These are phyloP conservation scores for Lycocorax pyrrhopterus DNA, from an alignment of 2,113 vertebrate genomes.

Conservation along the genomic window DNA sequence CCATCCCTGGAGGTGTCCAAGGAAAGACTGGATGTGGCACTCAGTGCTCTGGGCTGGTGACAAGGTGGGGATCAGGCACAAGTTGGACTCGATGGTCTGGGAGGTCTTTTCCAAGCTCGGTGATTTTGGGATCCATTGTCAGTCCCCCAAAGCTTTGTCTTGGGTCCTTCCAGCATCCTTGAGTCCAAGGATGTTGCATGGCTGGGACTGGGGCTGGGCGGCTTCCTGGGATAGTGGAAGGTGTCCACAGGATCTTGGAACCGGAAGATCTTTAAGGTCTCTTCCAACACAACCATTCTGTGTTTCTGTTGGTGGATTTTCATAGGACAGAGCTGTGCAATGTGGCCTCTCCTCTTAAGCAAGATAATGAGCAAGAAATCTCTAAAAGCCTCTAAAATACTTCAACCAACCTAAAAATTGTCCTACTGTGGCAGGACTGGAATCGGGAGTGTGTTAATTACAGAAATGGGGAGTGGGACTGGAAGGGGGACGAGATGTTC, in stretches of 20 bases:
- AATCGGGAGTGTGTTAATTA: neutral
- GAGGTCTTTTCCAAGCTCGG: neutral
- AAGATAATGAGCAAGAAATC: neutral
- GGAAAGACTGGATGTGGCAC: neutral
- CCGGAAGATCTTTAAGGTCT: neutral
- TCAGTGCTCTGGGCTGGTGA: neutral
- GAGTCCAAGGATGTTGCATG: neutral
- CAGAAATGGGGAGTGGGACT: neutral
- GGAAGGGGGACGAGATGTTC: neutral
- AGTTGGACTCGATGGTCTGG: neutral
- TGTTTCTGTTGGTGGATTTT: neutral
- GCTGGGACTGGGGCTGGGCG: too few relatives aligned
- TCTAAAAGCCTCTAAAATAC: neutral
- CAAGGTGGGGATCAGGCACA: neutral
- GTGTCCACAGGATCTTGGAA: neutral
- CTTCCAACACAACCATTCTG: neutral
- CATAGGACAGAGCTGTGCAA: neutral
- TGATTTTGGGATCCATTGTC: neutral
- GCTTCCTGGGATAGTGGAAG: neutral
- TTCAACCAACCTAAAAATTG: neutral
- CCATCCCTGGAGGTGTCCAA: neutral
- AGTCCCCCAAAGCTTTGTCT: neutral
- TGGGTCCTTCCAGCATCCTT: neutral
- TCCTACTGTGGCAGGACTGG: neutral
- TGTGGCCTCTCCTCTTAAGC: neutral